A percentile compares a stretch with the other conserved stretches of the same genome.
These are phyloP conservation scores for Sisor rabdophorus DNA, from an alignment of 2,113 vertebrate species.

Conservation along the genomic window DNA sequence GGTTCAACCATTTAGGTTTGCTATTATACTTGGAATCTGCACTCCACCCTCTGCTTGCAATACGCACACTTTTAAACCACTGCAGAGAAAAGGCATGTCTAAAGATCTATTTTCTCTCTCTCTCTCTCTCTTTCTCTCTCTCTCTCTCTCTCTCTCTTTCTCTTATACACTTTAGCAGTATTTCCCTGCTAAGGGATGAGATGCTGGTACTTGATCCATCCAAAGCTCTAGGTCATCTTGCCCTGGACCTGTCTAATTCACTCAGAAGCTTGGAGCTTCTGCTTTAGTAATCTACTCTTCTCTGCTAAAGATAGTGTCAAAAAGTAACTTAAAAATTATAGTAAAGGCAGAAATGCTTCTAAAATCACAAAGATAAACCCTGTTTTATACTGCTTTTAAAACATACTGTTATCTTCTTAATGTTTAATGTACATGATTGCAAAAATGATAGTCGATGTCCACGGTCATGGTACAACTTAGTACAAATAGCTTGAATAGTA, in stretches of 20 bases:
- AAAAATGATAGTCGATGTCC: too few relatives aligned
- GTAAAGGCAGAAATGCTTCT: not conserved
- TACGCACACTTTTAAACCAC: constrained; percentile 8
- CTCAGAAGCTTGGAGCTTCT: not conserved
- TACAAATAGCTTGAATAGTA: too few relatives aligned
- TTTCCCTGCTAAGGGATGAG: not conserved
- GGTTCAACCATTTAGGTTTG: not conserved
- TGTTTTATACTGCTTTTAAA: not conserved
- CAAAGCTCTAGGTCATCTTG: not conserved
- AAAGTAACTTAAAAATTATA: not conserved
- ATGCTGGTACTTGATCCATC: constrained; percentile 9
- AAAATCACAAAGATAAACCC: not conserved
- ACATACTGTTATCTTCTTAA: too few relatives aligned
- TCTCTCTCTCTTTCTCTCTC: not conserved
- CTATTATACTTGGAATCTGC: not conserved
- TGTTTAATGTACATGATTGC: too few relatives aligned
- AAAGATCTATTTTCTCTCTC: not conserved
- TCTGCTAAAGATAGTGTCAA: not conserved
- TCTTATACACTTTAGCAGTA: not conserved
- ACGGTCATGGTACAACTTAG: too few relatives aligned
- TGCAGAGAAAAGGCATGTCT: not conserved
- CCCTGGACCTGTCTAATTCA: constrained; percentile 13
- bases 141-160: too few relatives aligned
- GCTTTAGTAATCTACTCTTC: not conserved
- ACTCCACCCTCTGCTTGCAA: not conserved